A percentile compares a stretch with the other conserved stretches of the same genome.
These are phyloP conservation scores for Coregonus sp. DNA, from an alignment of 2,797 vertebrate genomes.

Conservation along the genomic window DNA sequence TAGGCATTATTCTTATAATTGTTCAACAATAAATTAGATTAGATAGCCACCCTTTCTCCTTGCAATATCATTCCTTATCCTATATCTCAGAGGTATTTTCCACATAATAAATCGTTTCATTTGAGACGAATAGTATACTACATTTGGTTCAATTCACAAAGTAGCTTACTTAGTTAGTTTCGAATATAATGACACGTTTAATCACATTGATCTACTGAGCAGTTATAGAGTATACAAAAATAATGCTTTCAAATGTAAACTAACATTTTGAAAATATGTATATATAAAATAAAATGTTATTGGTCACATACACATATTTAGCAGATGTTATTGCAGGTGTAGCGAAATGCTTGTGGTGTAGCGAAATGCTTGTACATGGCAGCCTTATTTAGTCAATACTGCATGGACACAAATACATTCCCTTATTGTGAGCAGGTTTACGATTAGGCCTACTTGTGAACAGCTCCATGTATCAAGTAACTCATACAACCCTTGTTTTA, in stretches of 20 bases:
- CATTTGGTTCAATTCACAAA: not conserved
- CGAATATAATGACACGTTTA: not conserved
- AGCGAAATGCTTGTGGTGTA: too few species aligned
- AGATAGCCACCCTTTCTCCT: not conserved
- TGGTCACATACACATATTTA: too few species aligned
- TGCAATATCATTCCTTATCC: not conserved
- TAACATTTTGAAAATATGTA: not conserved
- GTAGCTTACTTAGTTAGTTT: not conserved
- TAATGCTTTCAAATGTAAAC: not conserved
- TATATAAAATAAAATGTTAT: too few species aligned
- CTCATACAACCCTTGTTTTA: slow-evolving; percentile 86
- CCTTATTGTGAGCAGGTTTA: not conserved
- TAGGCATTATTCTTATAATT: not conserved
- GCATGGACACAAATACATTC: too few species aligned
- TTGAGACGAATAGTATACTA: not conserved
- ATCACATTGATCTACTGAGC: not conserved
- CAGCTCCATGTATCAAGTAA: too few species aligned
- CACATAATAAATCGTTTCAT: not conserved
- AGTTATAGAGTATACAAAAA: not conserved
- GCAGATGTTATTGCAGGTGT: too few species aligned
- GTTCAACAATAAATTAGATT: not conserved
- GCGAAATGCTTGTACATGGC: too few species aligned
- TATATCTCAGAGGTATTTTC: not conserved
- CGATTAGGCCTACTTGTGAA: not conserved
- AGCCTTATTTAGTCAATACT: too few species aligned